Base-by-base conservation (phyloP, 2,888 invertebrate genomes). In the Lasioglossum villosulum region DNA sequence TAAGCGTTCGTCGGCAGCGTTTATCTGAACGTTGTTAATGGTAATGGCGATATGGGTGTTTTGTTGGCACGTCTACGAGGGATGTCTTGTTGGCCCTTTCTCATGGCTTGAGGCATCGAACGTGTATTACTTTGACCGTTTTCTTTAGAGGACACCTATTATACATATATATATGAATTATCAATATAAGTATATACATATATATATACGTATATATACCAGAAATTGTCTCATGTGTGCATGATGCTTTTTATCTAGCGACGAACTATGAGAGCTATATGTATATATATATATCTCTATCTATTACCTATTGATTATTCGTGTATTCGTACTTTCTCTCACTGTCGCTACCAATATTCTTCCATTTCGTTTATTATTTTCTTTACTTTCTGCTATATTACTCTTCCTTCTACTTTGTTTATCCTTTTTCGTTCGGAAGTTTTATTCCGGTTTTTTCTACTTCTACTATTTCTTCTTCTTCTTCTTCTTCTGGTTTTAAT, bases 181-280 rank as follows among this genome's bases (percentile, higher is more conserved):
- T 66, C 66, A 23, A 66, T 34, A 66, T 66, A 66, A 34, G 4
- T 90, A 86, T 84, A 81, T 59, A 83, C 70, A 82, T 80, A 86
- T 88, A 82, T 86, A 86, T 83, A 87, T 81, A 82, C 86, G 83
- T 84, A 86, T 86, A 86, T 86, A 81, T 80, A 86, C 80, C 86
- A 78, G 77, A 83, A 63, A 71, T 85, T 90, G 79, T 89, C 91
- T 89, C 90, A 88, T 93, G 93, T 93, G 87, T 94, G 94, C 94
- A 94, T 94, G 94, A 91, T 92, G 93, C 93, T 94, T 94, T 37
- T 39, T 92, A 93, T 92, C 91, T 93, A 93, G 93, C 91, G 92
- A 93, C 90, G 23, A 90, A 91, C 87, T 93, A 91, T 92, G 90
- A 93, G 88, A 91, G 92, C 92, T 92, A 88, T 87, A 88, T 90